phyloP scores from a whole-genome alignment of 1,140 invertebrate genomes.

The Leptopilina clavipes region DNA sequence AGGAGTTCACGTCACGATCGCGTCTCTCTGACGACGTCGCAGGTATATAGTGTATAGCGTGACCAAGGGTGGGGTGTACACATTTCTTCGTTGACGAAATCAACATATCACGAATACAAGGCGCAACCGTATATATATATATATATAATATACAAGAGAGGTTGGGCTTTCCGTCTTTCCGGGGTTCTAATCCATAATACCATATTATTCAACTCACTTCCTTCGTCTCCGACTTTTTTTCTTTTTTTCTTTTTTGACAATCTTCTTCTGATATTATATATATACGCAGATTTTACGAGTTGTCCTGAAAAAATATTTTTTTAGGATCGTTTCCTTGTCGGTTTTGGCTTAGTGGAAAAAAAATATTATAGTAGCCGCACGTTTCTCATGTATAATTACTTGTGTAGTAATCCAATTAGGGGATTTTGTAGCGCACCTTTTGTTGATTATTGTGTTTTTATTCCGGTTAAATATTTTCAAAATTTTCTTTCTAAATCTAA shows the following conservation, averaged over 20 bases:
- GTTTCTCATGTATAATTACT: too few species aligned
- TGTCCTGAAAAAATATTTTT: slow-evolving; percentile 20
- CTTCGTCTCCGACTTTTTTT: neutral
- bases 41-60: slow-evolving; percentile 12
- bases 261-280: neutral
- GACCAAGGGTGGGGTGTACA: slow-evolving; percentile 8
- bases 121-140: neutral
- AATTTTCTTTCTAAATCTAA: too few species aligned
- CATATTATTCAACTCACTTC: slow-evolving; percentile 10
- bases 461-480: too few species aligned
- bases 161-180: slow-evolving; percentile 12
- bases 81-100: slow-evolving; percentile 8
- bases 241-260: neutral
- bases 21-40: slow-evolving; percentile 16
- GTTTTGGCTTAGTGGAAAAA: neutral
- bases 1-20: slow-evolving; percentile 24
- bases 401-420: too few species aligned
- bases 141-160: neutral
- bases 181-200: slow-evolving; percentile 10
- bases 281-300: neutral
- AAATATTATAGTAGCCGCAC: too few species aligned
- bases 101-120: slow-evolving; percentile 28
- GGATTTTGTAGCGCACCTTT: neutral
- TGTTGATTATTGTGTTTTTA: too few species aligned
- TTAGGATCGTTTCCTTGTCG: slow-evolving; percentile 1